Evolutionary conservation across 2,113 vertebrate genomes (phyloP), one percentile per base, ranked within the genome.

Genomic region (Sorex fumeus): DNA sequence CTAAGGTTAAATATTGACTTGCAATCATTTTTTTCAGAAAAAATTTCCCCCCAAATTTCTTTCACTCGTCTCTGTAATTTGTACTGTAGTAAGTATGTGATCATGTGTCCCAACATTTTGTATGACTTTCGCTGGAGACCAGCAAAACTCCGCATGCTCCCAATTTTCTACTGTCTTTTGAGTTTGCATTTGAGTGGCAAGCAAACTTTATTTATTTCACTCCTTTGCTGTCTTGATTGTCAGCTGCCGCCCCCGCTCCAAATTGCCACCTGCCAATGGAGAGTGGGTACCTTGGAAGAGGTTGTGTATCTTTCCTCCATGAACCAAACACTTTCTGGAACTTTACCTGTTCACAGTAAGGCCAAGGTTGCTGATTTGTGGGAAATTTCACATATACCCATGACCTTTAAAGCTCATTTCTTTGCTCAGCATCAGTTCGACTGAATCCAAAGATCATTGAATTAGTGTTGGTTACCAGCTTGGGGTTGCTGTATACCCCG

Each of bases 201-300:
- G 84, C 87, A 50, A 50, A 50, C 47, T 84, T 71, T 76, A 66
- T 89, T 89, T 82, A 34, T 60, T 85, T 70, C 67, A 64, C 64
- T 34, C 81, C 67, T 80, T 78, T 47, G 28, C 50, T 81, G 36
- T 9, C 28, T 36, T 82, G 75, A 87, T 67, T 77, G 74, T 43
- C 23, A 74, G 23, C 70, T 86, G 36, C 64, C 34, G 2, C 16
- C 40, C n/a, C 10, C 27, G 71, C 47, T 5, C 45, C 25, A 57
- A 45, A 45, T 28, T 67, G 28, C 79, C n/a, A 34, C 67, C 67
- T 84, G 60, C 32, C 64, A 60, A 50, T 13, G 9, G n/a, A 64
- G 47, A 23, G 18, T 34, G 19, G 43, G 11, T 40, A 47, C 67
- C 27, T 53, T 2, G 10, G 4, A 66, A 40, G 40, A 50, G 1